Percentiles rank a stretch among this genome's conserved stretches.
phyloP scores from a whole-genome alignment of 2,113 vertebrate species.

The Sprattus sprattus region DNA sequence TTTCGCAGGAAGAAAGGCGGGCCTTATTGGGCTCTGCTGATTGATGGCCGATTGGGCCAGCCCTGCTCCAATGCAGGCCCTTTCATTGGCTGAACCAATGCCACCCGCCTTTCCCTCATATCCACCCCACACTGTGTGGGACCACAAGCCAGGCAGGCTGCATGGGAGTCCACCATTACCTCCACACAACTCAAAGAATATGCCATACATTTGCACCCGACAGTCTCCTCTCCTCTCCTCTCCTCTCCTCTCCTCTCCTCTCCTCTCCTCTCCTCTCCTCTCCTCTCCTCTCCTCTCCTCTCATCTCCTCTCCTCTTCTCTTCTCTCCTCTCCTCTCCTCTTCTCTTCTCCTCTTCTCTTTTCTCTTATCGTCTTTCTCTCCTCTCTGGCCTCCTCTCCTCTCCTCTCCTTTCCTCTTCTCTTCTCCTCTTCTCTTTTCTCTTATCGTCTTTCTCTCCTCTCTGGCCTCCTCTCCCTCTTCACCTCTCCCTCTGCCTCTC shows the following conservation, averaged over 20 bases:
- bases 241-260: background rate
- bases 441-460: background rate
- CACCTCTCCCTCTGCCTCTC: background rate
- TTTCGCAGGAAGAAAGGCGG: background rate
- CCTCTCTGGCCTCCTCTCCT: background rate
- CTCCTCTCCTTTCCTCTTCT: background rate
- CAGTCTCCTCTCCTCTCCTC: too few relatives aligned
- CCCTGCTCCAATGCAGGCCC: background rate
- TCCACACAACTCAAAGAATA: background rate
- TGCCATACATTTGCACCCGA: background rate
- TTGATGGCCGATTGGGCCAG: background rate
- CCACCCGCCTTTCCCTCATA: background rate
- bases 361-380: background rate
- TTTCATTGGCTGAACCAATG: background rate
- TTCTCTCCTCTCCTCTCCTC: background rate
- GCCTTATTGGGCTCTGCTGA: background rate
- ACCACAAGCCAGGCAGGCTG: background rate
- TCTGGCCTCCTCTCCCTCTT: background rate
- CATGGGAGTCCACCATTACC: conserved; percentile 1
- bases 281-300: conserved; percentile 26
- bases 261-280: background rate
- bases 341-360: conserved; percentile 18
- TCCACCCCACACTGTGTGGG: background rate
- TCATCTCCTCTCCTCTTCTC: background rate
- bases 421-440: background rate